These are phyloP conservation scores for Phrynosoma blainvillii DNA, from an alignment of 2,113 vertebrate species.

Conservation along the genomic window DNA sequence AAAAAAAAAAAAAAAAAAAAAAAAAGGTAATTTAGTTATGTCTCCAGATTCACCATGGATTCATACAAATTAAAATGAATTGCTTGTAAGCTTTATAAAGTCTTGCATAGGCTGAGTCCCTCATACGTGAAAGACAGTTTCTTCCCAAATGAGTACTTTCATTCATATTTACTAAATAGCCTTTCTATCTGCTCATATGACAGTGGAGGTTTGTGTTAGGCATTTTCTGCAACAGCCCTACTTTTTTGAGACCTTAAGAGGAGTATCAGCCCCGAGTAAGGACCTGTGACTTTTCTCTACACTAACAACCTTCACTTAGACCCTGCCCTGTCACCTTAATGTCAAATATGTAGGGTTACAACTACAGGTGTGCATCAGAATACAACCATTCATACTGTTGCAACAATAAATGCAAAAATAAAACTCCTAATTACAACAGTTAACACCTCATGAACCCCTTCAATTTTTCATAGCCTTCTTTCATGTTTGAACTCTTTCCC, in stretches of 20 bases:
- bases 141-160: not conserved
- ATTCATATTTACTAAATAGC: not conserved
- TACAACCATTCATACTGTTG: no score
- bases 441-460: not conserved
- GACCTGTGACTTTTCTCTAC: not conserved
- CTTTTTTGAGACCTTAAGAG: not conserved
- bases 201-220: not conserved
- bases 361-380: not conserved
- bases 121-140: not conserved
- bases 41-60: not conserved
- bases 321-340: not conserved
- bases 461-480: not conserved
- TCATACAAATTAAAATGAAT: not conserved
- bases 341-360: not conserved
- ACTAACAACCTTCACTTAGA: not conserved
- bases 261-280: not conserved
- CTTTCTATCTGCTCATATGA: not conserved
- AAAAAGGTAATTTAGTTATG: conserved; percentile 2
- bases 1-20: conserved; percentile 15
- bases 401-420: not conserved
- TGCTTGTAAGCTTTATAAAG: not conserved
- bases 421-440: not conserved
- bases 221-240: not conserved
- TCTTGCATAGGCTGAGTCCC: not conserved
- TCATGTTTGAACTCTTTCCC: not conserved